Conservation (phyloP, 92 coral and sea anemone species). For the Zoanthus gigantus region DNA sequence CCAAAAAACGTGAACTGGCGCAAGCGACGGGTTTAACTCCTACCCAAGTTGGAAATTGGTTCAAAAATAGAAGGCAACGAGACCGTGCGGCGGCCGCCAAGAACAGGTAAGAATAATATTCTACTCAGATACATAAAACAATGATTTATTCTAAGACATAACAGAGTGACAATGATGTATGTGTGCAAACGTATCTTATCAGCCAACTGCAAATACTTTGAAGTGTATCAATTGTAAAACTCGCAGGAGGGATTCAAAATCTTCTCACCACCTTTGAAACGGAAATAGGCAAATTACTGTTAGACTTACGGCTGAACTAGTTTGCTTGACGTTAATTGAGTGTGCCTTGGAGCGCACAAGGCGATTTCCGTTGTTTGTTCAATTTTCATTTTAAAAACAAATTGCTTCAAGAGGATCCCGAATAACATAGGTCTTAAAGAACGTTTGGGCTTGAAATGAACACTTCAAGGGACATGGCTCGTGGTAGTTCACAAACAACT, state of each 20-base stretch:
- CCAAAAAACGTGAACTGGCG: constrained; percentile 97
- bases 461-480: constrained; percentile 76
- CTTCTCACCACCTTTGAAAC: constrained; percentile 69
- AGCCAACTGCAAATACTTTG: constrained; percentile 29
- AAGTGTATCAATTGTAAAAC: constrained; percentile 21
- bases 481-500: constrained; percentile 60
- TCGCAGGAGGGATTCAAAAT: constrained; percentile 34
- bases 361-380: constrained; percentile 70
- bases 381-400: constrained; percentile 61
- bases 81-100: constrained; percentile 99
- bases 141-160: constrained; percentile 16
- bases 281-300: constrained; percentile 83
- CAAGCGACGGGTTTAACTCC: constrained; percentile 99
- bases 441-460: constrained; percentile 85
- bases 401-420: constrained; percentile 78
- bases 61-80: constrained; percentile 97
- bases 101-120: constrained; percentile 83
- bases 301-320: constrained; percentile 60
- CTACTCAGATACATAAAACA: constrained; percentile 28
- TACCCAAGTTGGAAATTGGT: constrained; percentile 99
- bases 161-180: constrained; percentile 17
- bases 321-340: constrained; percentile 36
- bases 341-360: constrained; percentile 59
- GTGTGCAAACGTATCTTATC: constrained; percentile 21
- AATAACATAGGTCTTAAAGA: constrained; percentile 80